Percentiles rank a stretch among this genome's conserved stretches.
These are phyloP conservation scores for Ariolimax columbianus DNA, from an alignment of 2,888 invertebrate species.

Conservation along the genomic window DNA sequence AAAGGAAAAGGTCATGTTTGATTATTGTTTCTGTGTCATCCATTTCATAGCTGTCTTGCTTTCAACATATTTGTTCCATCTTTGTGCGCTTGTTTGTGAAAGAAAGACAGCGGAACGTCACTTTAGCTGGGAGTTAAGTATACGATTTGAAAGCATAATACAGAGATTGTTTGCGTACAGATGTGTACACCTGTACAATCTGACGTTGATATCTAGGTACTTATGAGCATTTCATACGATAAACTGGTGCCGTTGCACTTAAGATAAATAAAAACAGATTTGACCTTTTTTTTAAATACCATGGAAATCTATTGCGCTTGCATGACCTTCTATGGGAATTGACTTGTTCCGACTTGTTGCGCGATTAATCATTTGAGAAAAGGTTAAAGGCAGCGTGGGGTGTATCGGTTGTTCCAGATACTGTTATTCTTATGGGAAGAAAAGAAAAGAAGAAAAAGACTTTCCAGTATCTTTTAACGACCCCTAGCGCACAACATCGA, in stretches of 20 bases:
- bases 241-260: not conserved
- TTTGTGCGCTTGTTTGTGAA: too few relatives aligned
- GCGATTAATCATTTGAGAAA: not conserved
- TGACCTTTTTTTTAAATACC: slow-evolving; percentile 1
- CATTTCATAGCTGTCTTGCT: too few relatives aligned
- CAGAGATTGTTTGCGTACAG: too few relatives aligned
- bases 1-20: too few relatives aligned
- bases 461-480: not conserved
- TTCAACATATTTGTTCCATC: too few relatives aligned
- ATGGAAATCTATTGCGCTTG: not conserved
- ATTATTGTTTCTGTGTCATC: too few relatives aligned
- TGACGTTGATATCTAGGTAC: too few relatives aligned
- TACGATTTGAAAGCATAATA: too few relatives aligned
- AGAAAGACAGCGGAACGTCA: too few relatives aligned
- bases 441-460: not conserved
- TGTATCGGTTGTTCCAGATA: not conserved
- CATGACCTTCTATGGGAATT: not conserved
- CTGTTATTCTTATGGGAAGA: not conserved
- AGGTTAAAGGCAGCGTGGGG: not conserved
- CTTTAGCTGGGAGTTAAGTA: too few relatives aligned
- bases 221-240: not conserved
- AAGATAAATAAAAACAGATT: not conserved
- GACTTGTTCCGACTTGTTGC: not conserved
- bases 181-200: too few relatives aligned
- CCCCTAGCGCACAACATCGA: not conserved